Conservation (phyloP, 1,140 invertebrate species). For the Penaeus japonicus region DNA sequence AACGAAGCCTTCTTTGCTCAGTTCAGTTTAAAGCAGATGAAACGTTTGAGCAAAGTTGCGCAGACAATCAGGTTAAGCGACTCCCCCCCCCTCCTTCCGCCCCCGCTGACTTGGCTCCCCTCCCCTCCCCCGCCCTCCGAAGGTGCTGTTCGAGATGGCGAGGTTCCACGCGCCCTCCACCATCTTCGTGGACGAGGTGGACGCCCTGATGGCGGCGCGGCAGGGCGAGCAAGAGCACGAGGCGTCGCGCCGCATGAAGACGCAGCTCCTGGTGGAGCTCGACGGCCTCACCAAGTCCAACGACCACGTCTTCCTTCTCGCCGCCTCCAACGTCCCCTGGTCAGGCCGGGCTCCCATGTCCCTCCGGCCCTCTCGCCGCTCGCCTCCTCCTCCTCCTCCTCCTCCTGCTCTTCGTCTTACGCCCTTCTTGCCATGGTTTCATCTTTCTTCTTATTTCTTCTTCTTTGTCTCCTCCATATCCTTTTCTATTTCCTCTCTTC, state of each 20-base stretch:
- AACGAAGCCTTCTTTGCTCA: too few relatives aligned
- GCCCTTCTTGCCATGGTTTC: neutral
- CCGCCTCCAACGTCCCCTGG: conserved; percentile 93
- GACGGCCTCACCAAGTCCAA: conserved; percentile 68
- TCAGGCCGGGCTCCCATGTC: conserved; percentile 62
- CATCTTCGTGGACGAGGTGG: conserved; percentile 69
- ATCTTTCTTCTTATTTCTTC: neutral
- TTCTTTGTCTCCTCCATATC: neutral
- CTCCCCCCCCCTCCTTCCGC: neutral
- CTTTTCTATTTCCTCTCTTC: neutral
- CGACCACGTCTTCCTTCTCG: conserved; percentile 80
- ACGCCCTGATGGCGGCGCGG: conserved; percentile 68
- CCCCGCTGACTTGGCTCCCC: neutral
- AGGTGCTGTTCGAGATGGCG: conserved; percentile 71
- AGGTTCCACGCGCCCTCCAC: conserved; percentile 68
- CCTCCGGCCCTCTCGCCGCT: too few relatives aligned
- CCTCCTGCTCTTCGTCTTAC: neutral
- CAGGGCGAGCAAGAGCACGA: conserved; percentile 68
- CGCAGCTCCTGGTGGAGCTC: conserved; percentile 83
- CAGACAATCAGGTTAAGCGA: too few relatives aligned
- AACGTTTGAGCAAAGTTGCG: too few relatives aligned
- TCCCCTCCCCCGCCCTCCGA: neutral
- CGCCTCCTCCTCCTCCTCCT: too few relatives aligned
- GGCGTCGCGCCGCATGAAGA: conserved; percentile 69
- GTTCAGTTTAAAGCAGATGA: too few relatives aligned